These are phyloP conservation scores for Cladopsammia gracilis DNA, from an alignment of 64 coral and sea anemone species.

Conservation along the genomic window DNA sequence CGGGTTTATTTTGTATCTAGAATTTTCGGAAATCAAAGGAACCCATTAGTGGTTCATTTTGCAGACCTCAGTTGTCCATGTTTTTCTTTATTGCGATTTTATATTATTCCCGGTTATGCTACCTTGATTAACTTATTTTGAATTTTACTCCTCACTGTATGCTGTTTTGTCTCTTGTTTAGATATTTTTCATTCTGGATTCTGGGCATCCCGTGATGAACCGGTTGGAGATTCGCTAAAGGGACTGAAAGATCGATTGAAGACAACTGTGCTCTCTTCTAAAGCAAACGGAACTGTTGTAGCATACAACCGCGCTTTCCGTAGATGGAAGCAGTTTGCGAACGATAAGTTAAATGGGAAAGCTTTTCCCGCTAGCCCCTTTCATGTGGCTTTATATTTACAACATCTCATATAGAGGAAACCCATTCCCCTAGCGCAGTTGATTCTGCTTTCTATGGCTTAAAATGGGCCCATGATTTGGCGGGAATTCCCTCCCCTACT, in stretches of 20 bases:
- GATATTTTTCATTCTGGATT: constrained; percentile 23
- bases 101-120: neutral
- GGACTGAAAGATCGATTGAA: constrained; percentile 21
- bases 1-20: neutral
- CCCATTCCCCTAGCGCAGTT: too few species aligned
- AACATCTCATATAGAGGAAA: too few species aligned
- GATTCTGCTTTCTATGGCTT: too few species aligned
- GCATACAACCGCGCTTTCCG: constrained; percentile 37
- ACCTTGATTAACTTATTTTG: neutral
- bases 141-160: neutral
- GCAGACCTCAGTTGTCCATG: constrained; percentile 13
- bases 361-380: too few species aligned
- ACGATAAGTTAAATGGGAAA: neutral
- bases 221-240: neutral
- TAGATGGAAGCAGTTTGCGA: neutral
- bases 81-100: neutral
- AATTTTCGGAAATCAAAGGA: constrained; percentile 14
- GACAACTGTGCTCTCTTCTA: constrained; percentile 43
- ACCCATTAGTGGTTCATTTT: constrained; percentile 32
- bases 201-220: neutral
- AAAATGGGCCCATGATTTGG: too few species aligned
- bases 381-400: too few species aligned
- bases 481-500: too few species aligned
- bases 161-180: neutral
- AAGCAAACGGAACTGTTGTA: constrained; percentile 37